phyloP scores from a whole-genome alignment of 1,140 invertebrate genomes.

The Dreissena polymorpha region DNA sequence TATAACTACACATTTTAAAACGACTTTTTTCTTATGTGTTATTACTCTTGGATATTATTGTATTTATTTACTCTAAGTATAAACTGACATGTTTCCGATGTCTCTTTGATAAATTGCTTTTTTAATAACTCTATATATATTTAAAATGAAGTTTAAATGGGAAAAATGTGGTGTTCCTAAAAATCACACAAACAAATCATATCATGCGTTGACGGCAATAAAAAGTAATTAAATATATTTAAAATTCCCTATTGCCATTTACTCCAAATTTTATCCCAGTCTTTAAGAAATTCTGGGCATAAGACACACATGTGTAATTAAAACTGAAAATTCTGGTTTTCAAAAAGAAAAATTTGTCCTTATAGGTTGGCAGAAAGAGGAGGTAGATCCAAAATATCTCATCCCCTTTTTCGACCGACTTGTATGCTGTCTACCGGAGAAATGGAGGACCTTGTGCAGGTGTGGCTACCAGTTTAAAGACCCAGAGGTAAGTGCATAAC shows the following conservation, averaged over 20 bases:
- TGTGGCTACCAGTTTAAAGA: constrained; percentile 62
- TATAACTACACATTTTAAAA: no score
- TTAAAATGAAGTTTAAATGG: no score
- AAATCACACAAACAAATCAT: background rate
- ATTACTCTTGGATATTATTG: no score
- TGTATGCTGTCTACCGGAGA: constrained; percentile 68
- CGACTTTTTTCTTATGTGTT: no score
- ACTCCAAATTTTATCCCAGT: background rate
- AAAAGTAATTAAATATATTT: background rate
- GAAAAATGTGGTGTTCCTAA: no score
- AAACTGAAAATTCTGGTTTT: background rate
- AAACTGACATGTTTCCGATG: no score
- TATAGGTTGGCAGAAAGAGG: constrained; percentile 12
- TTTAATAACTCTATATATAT: no score
- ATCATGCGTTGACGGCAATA: background rate
- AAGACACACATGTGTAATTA: background rate
- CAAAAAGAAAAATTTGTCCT: background rate
- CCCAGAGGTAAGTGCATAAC: constrained; percentile 58
- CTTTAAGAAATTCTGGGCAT: background rate
- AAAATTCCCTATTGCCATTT: background rate
- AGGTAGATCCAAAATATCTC: constrained; percentile 70
- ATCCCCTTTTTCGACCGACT: constrained; percentile 72
- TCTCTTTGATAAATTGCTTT: no score
- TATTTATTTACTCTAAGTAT: no score
- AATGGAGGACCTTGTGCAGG: constrained; percentile 39